phyloP scores from a whole-genome alignment of 1,140 invertebrate genomes.

The Orussus abietinus region DNA sequence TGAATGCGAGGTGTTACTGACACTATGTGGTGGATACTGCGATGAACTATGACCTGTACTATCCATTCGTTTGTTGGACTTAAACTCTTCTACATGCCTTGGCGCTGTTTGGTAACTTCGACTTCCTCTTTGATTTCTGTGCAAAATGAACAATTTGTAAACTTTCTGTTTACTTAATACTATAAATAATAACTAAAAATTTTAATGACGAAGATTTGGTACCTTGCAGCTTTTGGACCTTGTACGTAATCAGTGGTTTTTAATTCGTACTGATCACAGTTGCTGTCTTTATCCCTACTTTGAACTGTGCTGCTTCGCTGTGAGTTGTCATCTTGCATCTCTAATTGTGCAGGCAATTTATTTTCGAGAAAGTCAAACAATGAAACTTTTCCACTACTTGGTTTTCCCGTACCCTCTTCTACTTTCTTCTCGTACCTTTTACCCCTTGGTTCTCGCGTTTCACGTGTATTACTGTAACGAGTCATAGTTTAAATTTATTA shows the following conservation, averaged over 20 bases:
- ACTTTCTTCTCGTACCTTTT: conserved; percentile 58
- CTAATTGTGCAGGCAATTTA: conserved; percentile 65
- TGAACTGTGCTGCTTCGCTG: conserved; percentile 12
- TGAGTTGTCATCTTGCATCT: conserved; percentile 27
- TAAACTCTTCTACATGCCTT: conserved; percentile 35
- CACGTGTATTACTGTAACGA: conserved; percentile 25
- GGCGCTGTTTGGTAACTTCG: conserved; percentile 39
- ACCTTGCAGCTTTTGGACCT: conserved; percentile 37
- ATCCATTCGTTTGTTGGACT: conserved; percentile 29
- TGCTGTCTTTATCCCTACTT: conserved; percentile 34
- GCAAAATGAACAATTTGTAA: conserved; percentile 14
- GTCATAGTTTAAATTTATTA: neutral
- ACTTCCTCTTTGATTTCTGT: conserved; percentile 28
- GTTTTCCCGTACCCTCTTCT: conserved; percentile 63
- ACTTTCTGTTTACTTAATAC: conserved; percentile 8
- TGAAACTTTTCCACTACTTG: conserved; percentile 74
- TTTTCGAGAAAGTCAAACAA: conserved; percentile 85
- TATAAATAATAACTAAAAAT: neutral
- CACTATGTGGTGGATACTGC: conserved; percentile 27
- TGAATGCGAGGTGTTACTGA: conserved; percentile 28
- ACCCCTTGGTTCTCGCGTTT: conserved; percentile 38
- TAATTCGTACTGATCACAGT: conserved; percentile 32
- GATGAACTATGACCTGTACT: conserved; percentile 15
- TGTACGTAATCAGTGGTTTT: conserved; percentile 27
- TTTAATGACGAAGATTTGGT: conserved; percentile 6